A percentile compares a stretch with the other conserved stretches of the same genome.
phyloP scores from a whole-genome alignment of 2,888 invertebrate genomes.

The Dione vanillae region DNA sequence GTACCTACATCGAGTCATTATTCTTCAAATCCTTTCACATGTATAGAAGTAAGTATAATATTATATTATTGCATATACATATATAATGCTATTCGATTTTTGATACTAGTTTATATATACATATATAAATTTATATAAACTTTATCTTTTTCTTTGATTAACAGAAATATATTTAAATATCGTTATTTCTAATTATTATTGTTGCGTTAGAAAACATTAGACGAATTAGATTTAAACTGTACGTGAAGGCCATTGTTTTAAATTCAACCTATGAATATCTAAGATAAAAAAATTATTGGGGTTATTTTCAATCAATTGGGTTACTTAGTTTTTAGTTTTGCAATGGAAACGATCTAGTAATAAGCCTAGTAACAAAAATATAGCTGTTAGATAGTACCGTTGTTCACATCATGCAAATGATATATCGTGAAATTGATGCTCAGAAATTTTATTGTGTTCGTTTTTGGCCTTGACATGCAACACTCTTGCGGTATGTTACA shows the following conservation, averaged over 20 bases:
- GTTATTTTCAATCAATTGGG: no score
- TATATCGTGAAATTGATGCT: background rate
- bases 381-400: background rate
- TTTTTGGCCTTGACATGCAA: conserved; percentile 8
- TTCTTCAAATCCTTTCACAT: conserved; percentile 23
- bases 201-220: no score
- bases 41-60: background rate
- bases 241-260: no score
- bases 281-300: no score
- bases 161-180: background rate
- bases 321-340: no score
- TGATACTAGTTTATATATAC: no score
- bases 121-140: no score
- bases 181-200: background rate
- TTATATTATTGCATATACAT: background rate
- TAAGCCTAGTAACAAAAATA: no score
- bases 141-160: no score
- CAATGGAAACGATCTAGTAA: no score
- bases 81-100: background rate
- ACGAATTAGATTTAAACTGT: no score
- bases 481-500: background rate
- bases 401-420: background rate
- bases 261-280: no score
- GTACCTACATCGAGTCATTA: conserved; percentile 7
- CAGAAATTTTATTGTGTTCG: background rate